phyloP scores from a whole-genome alignment of 2,888 invertebrate species.

The Oeneis ivallda region DNA sequence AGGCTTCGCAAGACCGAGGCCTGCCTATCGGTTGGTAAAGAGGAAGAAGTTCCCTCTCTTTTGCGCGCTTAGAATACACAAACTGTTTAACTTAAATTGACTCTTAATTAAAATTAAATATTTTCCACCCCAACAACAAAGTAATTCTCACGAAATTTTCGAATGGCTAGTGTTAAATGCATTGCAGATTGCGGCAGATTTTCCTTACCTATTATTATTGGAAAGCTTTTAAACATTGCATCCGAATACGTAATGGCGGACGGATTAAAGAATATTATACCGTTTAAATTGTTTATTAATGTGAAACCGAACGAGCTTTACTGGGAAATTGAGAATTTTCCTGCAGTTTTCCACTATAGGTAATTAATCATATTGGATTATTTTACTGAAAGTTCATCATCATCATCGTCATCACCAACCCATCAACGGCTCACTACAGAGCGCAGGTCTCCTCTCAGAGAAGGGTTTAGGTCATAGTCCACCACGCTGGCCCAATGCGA shows the following conservation, averaged over 20 bases:
- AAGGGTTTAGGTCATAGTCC: too few relatives aligned
- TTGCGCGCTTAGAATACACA: too few relatives aligned
- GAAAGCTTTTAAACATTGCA: not conserved
- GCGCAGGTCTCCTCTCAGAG: too few relatives aligned
- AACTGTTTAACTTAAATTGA: too few relatives aligned
- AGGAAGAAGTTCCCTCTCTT: too few relatives aligned
- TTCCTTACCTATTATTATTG: not conserved
- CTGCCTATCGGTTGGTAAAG: too few relatives aligned
- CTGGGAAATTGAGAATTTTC: not conserved
- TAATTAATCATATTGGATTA: not conserved
- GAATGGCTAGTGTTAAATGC: not conserved
- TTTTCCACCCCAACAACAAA: not conserved
- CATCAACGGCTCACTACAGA: too few relatives aligned
- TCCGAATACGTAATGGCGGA: not conserved
- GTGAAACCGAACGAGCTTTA: not conserved
- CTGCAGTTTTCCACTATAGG: not conserved
- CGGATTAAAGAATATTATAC: not conserved
- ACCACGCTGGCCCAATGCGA: too few relatives aligned
- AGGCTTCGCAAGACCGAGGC: too few relatives aligned
- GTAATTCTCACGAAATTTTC: not conserved
- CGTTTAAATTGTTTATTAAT: constrained; percentile 11
- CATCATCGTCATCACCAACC: too few relatives aligned
- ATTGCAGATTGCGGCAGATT: not conserved
- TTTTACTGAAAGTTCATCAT: not conserved
- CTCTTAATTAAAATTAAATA: not conserved